phyloP scores from a whole-genome alignment of 2,888 invertebrate genomes.

The Acronicta alni region DNA sequence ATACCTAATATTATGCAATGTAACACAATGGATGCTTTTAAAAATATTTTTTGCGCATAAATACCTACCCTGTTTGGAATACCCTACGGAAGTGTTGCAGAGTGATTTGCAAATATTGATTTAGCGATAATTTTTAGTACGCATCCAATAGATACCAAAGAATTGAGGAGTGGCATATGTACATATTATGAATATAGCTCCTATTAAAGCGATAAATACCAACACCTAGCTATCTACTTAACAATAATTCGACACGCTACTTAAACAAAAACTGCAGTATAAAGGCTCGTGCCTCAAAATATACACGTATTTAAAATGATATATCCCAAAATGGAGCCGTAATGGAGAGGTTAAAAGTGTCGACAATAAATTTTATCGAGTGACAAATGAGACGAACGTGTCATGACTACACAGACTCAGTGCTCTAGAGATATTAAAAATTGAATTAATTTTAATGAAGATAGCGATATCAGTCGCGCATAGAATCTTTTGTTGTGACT shows the following conservation, averaged over 20 bases:
- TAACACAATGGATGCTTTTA: slow-evolving; percentile 10
- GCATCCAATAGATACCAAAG: no score
- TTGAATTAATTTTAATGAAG: slow-evolving; percentile 83
- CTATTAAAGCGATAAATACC: not conserved
- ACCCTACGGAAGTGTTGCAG: slow-evolving; percentile 7
- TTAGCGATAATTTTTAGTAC: not conserved
- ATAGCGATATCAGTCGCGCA: slow-evolving; percentile 70
- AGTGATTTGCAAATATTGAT: not conserved
- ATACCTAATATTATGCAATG: slow-evolving; percentile 18
- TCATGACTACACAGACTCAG: slow-evolving; percentile 55
- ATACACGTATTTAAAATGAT: slow-evolving; percentile 34
- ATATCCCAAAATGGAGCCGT: slow-evolving; percentile 43
- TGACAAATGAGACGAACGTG: slow-evolving; percentile 73
- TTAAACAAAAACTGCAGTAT: slow-evolving; percentile 11
- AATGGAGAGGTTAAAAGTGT: slow-evolving; percentile 49
- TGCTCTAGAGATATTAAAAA: slow-evolving; percentile 75
- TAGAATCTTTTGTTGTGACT: slow-evolving; percentile 86
- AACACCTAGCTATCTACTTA: not conserved
- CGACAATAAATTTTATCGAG: slow-evolving; percentile 63
- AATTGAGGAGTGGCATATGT: no score
- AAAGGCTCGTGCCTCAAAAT: slow-evolving; percentile 13
- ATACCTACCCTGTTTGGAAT: slow-evolving; percentile 1
- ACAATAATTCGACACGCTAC: not conserved
- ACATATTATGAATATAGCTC: no score
- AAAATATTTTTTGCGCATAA: not conserved